Percentiles rank a stretch among this genome's conserved stretches.
Evolutionary conservation across 2,888 invertebrate genomes (phyloP).

Genomic region (Pyrochroa serraticornis): DNA sequence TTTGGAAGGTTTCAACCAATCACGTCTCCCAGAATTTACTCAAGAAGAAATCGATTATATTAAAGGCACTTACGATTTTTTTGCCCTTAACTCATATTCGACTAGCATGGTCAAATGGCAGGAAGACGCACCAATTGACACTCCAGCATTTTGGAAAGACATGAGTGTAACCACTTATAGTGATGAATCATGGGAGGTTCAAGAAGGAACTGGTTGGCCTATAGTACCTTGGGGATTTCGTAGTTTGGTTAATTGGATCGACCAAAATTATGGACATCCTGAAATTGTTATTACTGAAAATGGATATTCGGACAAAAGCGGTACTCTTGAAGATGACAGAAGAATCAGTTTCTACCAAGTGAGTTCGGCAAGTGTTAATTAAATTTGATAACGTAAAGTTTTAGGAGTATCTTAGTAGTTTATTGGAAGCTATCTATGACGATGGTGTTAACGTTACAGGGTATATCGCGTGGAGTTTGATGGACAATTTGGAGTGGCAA

Average conservation of each 20-base stretch:
- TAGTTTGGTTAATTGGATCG: constrained; percentile 7
- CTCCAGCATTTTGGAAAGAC: background rate
- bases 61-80: constrained; percentile 65
- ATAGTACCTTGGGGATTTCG: constrained; percentile 11
- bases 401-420: constrained; percentile 33
- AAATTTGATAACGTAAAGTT: constrained; percentile 7
- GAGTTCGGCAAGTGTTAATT: constrained; percentile 2
- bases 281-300: constrained; percentile 18
- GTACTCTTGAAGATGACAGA: constrained; percentile 21
- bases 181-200: background rate
- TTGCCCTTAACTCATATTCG: constrained; percentile 70
- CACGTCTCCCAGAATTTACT: constrained; percentile 59
- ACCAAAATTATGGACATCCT: constrained; percentile 5
- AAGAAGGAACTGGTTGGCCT: no score
- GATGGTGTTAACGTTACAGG: constrained; percentile 38
- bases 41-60: constrained; percentile 56
- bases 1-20: constrained; percentile 54
- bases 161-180: background rate
- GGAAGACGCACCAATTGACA: constrained; percentile 14
- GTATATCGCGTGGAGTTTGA: constrained; percentile 40
- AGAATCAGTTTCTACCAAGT: constrained; percentile 30
- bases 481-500: constrained; percentile 43
- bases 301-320: constrained; percentile 5
- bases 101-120: constrained; percentile 54
- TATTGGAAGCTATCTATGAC: constrained; percentile 33